Conservation (phyloP, 2,113 vertebrate genomes). For the Microtus richardsoni region DNA sequence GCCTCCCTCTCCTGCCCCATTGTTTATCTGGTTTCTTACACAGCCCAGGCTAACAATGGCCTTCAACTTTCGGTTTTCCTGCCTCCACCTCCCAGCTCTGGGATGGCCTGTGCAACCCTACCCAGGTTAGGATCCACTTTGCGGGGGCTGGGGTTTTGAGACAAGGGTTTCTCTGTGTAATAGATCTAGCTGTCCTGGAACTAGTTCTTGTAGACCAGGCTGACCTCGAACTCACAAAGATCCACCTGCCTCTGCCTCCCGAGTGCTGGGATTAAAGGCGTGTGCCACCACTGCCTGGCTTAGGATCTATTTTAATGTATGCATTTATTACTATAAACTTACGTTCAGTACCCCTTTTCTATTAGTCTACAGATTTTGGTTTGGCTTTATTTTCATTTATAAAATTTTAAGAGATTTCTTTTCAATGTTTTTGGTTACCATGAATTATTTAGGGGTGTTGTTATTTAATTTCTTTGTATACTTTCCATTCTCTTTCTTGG, state of each 20-base stretch:
- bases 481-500: neutral
- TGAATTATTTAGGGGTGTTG: neutral
- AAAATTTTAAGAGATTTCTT: neutral
- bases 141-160: too few relatives aligned
- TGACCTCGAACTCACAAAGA: too few relatives aligned
- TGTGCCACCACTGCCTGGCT: too few relatives aligned
- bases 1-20: neutral
- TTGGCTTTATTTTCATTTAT: neutral
- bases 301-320: neutral
- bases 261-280: too few relatives aligned
- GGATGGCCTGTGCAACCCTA: neutral
- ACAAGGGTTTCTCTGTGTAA: too few relatives aligned
- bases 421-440: neutral
- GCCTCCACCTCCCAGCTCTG: neutral
- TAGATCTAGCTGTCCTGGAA: too few relatives aligned
- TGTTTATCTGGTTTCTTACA: neutral
- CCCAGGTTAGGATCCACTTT: neutral
- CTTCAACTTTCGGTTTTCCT: neutral
- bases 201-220: too few relatives aligned
- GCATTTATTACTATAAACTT: neutral
- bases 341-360: neutral
- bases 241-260: too few relatives aligned
- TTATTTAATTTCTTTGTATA: neutral
- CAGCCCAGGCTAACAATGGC: neutral
- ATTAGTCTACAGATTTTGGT: neutral